A percentile compares a stretch with the other conserved stretches of the same genome.
Conservation (phyloP, 2,797 vertebrate species). For the Furcifer pardalis region DNA sequence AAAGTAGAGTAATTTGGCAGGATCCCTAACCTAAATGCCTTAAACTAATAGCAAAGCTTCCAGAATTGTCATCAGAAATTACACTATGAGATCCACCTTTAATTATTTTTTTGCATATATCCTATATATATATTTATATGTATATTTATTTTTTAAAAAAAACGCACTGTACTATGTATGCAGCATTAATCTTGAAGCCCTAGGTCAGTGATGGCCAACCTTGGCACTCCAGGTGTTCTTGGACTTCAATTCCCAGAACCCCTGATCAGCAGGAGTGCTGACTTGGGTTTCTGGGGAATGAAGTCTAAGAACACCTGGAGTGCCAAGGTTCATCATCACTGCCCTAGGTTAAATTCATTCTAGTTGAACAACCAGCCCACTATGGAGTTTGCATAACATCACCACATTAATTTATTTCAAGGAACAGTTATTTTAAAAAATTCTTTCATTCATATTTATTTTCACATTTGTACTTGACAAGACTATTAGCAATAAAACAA, state of each 20-base stretch:
- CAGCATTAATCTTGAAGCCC: too few species aligned
- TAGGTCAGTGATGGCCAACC: too few species aligned
- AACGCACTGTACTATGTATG: not conserved
- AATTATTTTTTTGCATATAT: not conserved
- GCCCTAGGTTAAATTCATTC: too few species aligned
- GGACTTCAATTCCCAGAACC: too few species aligned
- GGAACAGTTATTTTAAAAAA: not conserved
- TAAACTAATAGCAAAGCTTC: not conserved
- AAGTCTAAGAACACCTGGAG: too few species aligned
- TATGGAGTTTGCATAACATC: too few species aligned
- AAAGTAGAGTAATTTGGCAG: constrained; percentile 17
- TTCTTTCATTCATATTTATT: not conserved
- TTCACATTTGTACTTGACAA: not conserved
- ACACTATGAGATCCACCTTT: not conserved
- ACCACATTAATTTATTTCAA: not conserved
- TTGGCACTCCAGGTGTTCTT: too few species aligned
- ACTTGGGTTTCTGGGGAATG: too few species aligned
- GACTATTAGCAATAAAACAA: not conserved
- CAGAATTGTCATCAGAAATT: not conserved
- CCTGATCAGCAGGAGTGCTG: too few species aligned
- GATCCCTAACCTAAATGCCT: constrained; percentile 33
- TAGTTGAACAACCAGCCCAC: too few species aligned
- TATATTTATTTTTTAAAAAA: not conserved
- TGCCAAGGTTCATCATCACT: too few species aligned
- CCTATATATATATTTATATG: not conserved